Evolutionary conservation across 2,888 invertebrate genomes (phyloP).

Genomic region (Panopea generosa): DNA sequence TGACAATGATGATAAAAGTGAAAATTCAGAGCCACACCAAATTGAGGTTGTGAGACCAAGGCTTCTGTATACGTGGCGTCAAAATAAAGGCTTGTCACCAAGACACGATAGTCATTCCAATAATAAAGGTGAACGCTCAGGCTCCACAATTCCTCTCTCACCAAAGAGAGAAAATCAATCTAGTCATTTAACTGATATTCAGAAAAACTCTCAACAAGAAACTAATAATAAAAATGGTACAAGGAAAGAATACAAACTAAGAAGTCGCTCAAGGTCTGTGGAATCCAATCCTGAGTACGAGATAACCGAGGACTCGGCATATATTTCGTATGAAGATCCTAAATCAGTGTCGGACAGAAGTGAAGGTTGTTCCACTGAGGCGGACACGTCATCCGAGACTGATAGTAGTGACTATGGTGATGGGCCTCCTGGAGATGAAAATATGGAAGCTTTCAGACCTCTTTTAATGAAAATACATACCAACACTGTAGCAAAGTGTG

Average conservation of each 20-base stretch:
- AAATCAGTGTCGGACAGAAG: conserved; percentile 57
- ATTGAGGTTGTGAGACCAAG: conserved; percentile 70
- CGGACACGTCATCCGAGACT: conserved; percentile 39
- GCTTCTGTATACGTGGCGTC: conserved; percentile 77
- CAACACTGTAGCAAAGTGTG: conserved; percentile 87
- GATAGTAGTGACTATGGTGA: conserved; percentile 65
- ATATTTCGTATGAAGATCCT: conserved; percentile 55
- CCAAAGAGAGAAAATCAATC: conserved; percentile 26
- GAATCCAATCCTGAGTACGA: conserved; percentile 58
- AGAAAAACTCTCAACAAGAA: neutral
- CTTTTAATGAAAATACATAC: conserved; percentile 88
- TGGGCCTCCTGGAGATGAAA: conserved; percentile 62
- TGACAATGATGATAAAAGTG: conserved; percentile 68
- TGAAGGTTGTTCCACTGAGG: conserved; percentile 60
- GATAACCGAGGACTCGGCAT: conserved; percentile 52
- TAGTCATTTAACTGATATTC: conserved; percentile 1
- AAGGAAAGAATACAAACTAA: conserved; percentile 65
- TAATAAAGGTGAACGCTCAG: neutral
- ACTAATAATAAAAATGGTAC: conserved; percentile 16
- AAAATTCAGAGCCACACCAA: conserved; percentile 57
- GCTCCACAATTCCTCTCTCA: conserved; percentile 20
- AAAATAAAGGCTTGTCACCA: conserved; percentile 75
- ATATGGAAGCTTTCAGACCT: conserved; percentile 68
- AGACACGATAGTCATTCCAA: conserved; percentile 42
- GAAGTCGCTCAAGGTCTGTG: conserved; percentile 64